phyloP scores from a whole-genome alignment of 30 jellyfish, hydroid and myxozoan genomes.

The Pelagia noctiluca region DNA sequence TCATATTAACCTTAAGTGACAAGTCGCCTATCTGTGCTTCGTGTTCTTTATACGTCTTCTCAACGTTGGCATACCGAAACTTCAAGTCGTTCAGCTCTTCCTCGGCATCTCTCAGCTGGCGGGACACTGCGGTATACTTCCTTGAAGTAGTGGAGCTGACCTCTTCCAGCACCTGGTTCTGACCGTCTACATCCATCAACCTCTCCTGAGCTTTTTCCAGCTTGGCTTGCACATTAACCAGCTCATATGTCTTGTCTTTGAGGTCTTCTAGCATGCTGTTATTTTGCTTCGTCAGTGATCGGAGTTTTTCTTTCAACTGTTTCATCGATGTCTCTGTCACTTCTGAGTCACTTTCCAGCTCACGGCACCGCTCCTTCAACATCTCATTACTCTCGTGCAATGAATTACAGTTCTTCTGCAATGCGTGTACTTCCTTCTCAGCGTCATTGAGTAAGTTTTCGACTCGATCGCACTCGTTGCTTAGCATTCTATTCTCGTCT shows the following conservation, averaged over 20 bases:
- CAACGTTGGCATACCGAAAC: conserved; percentile 13
- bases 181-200: background rate
- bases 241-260: conserved; percentile 22
- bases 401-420: background rate
- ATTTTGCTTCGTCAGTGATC: background rate
- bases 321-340: conserved; percentile 6
- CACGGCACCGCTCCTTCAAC: conserved; percentile 4
- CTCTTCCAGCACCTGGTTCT: conserved; percentile 14
- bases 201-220: conserved; percentile 32
- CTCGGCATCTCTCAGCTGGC: conserved; percentile 15
- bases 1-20: background rate
- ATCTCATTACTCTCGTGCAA: background rate
- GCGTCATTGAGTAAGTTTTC: conserved; percentile 15
- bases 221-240: background rate
- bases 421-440: background rate
- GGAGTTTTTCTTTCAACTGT: background rate
- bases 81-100: conserved; percentile 17
- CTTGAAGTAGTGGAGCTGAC: conserved; percentile 11
- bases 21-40: conserved; percentile 9
- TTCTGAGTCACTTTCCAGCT: conserved; percentile 10
- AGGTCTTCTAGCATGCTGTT: conserved; percentile 26
- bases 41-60: conserved; percentile 11
- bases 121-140: background rate
- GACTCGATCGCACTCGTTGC: conserved; percentile 25
- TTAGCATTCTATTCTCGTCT: conserved; percentile 11